Evolutionary conservation across 2,888 invertebrate genomes (phyloP).

Genomic region (Scaptomyza parva): DNA sequence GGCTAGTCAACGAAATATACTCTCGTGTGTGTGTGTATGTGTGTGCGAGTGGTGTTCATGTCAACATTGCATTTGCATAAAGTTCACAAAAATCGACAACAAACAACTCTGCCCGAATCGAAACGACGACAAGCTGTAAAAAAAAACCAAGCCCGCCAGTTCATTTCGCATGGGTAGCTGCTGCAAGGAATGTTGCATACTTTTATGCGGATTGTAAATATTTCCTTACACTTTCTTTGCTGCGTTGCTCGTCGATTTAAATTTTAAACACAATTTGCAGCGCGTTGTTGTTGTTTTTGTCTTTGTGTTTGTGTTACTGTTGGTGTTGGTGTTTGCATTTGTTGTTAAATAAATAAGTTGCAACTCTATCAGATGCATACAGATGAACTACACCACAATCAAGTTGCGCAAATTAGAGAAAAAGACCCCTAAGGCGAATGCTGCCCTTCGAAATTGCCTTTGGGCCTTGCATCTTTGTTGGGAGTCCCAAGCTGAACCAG

Average conservation of each 20-base stretch:
- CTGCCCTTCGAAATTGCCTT: slow-evolving; percentile 26
- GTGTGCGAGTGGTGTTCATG: slow-evolving; percentile 36
- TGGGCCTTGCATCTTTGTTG: slow-evolving; percentile 6
- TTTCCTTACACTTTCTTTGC: slow-evolving; percentile 11
- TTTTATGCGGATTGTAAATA: slow-evolving; percentile 33
- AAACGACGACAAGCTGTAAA: slow-evolving; percentile 31
- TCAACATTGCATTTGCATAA: slow-evolving; percentile 77
- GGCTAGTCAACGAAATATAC: slow-evolving; percentile 32
- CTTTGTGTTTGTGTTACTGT: too few species aligned
- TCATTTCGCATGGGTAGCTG: slow-evolving; percentile 19
- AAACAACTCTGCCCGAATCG: slow-evolving; percentile 30
- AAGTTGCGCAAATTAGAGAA: slow-evolving; percentile 22
- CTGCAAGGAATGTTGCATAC: slow-evolving; percentile 58
- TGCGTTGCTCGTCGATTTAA: slow-evolving; percentile 34
- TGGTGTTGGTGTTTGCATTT: too few species aligned
- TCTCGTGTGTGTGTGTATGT: slow-evolving; percentile 3
- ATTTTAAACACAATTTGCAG: slow-evolving; percentile 76
- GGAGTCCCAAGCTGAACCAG: neutral
- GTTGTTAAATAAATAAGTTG: slow-evolving; percentile 79
- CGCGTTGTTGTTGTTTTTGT: slow-evolving; percentile 38
- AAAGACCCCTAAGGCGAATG: slow-evolving; percentile 7
- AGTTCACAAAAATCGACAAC: slow-evolving; percentile 59
- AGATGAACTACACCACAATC: slow-evolving; percentile 39
- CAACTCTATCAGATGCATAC: slow-evolving; percentile 46
- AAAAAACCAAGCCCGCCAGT: slow-evolving; percentile 13